phyloP scores from a whole-genome alignment of 37 sponge, comb jelly and placozoan species.

The Geodia barretti region DNA sequence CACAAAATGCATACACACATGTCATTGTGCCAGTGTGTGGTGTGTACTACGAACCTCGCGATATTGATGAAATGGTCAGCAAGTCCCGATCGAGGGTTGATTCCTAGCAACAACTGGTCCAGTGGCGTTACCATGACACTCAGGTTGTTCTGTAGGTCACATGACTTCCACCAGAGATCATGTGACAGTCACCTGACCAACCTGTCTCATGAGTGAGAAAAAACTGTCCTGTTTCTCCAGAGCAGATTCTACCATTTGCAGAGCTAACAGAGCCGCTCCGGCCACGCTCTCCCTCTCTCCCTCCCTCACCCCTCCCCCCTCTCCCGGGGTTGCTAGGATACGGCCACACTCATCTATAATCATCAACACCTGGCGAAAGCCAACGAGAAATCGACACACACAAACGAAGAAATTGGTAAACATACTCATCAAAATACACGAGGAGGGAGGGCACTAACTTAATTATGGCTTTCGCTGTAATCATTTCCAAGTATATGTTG shows the following conservation, averaged over 20 bases:
- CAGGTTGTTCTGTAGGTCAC: constrained; percentile 4
- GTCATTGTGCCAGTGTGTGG: too few species aligned
- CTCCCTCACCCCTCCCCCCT: not conserved
- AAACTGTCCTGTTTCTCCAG: constrained; percentile 75
- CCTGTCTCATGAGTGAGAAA: constrained; percentile 33
- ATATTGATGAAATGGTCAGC: constrained; percentile 84
- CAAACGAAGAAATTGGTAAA: not conserved
- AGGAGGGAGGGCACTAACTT: too few species aligned
- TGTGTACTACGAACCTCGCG: constrained; percentile 91
- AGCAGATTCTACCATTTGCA: constrained; percentile 77
- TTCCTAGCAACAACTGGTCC: constrained; percentile 74
- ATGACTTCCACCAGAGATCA: not conserved
- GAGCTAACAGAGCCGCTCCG: constrained; percentile 70
- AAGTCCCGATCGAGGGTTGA: constrained; percentile 77
- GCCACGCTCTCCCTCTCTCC: constrained; percentile 46
- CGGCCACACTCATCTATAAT: not conserved
- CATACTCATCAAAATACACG: too few species aligned
- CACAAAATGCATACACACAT: not conserved
- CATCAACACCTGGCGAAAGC: constrained; percentile 3
- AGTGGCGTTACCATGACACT: constrained; percentile 70
- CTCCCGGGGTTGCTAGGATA: not conserved
- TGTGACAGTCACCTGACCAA: constrained; percentile 10
- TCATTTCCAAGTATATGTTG: too few species aligned
- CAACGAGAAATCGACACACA: constrained; percentile 6
- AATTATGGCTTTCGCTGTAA: too few species aligned